phyloP scores from a whole-genome alignment of 2,797 vertebrate genomes.

The Tachyglossus aculeatus region DNA sequence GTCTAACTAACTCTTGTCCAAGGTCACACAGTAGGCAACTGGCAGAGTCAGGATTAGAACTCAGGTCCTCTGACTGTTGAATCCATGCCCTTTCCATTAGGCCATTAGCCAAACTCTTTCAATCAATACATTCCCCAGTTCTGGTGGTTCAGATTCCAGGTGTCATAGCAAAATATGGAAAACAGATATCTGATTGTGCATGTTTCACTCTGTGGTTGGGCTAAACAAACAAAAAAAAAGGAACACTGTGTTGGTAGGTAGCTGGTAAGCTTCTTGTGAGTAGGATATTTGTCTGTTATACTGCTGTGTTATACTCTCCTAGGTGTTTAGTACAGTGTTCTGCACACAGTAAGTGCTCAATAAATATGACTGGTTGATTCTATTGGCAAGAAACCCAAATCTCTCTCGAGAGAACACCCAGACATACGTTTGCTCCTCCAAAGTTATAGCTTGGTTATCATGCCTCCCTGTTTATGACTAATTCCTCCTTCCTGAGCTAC shows the following conservation, averaged over 20 bases:
- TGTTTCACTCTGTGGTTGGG: constrained; percentile 1
- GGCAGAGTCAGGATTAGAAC: no score
- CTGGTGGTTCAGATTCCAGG: neutral
- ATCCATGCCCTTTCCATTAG: no score
- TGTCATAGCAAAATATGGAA: neutral
- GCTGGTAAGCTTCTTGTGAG: no score
- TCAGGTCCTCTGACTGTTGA: no score
- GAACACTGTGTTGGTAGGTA: no score
- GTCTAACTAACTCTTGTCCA: no score
- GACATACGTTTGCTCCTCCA: constrained; percentile 18
- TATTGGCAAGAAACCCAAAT: constrained; percentile 13
- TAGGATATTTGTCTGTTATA: no score
- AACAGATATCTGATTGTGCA: neutral
- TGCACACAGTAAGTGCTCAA: neutral
- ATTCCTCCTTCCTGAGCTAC: constrained; percentile 35
- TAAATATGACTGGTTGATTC: constrained; percentile 16
- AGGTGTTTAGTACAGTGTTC: no score
- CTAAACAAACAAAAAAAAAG: no score
- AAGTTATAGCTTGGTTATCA: constrained; percentile 25
- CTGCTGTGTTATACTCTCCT: no score
- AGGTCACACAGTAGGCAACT: no score
- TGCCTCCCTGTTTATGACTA: constrained; percentile 17
- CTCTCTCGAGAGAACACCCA: constrained; percentile 13
- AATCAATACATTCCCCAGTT: neutral
- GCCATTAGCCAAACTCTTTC: no score